These are phyloP conservation scores for Butorides virescens DNA, from an alignment of 2,113 vertebrate species.

Conservation along the genomic window DNA sequence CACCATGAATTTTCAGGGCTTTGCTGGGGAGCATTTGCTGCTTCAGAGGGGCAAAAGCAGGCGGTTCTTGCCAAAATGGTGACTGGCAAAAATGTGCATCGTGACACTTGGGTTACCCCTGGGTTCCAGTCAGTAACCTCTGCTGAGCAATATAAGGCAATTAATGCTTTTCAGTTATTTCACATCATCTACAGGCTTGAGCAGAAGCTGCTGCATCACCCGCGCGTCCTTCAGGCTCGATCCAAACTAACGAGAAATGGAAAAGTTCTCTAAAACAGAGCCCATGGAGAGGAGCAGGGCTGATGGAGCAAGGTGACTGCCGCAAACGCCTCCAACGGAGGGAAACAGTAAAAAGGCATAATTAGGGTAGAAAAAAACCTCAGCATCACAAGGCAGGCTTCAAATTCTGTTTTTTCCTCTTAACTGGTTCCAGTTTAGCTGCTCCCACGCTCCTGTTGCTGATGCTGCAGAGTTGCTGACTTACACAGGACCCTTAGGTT, in stretches of 20 bases:
- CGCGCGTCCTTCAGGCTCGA: background rate
- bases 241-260: background rate
- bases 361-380: background rate
- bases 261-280: background rate
- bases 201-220: background rate
- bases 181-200: background rate
- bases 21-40: background rate
- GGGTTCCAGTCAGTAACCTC: background rate
- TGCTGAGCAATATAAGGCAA: background rate
- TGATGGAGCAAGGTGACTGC: background rate
- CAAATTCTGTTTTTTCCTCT: background rate
- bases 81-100: background rate
- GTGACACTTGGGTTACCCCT: background rate
- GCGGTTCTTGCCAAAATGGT: background rate
- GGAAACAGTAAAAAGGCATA: background rate
- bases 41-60: background rate
- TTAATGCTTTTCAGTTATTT: background rate
- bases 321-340: accelerated
- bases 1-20: background rate
- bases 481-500: background rate
- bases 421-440: background rate
- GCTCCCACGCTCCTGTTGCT: background rate
- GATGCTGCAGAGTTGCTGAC: background rate
- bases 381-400: background rate
- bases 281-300: background rate